phyloP scores from a whole-genome alignment of 2,113 vertebrate genomes.

The Triplophysa rosa region DNA sequence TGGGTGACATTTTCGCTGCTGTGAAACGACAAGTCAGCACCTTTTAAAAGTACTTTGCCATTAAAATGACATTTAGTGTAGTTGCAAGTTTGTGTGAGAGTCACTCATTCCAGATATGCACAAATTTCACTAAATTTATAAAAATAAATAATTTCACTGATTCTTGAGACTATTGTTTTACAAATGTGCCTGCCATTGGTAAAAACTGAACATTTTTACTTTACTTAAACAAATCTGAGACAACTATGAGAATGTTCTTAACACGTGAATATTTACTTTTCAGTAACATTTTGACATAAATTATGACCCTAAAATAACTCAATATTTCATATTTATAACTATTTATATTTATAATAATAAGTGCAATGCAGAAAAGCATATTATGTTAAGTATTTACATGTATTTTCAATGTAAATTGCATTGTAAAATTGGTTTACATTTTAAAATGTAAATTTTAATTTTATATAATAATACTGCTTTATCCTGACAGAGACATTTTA shows the following conservation, averaged over 20 bases:
- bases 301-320: background rate
- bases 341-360: background rate
- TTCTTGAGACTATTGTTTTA: no score
- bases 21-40: slow-evolving; percentile 3
- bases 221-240: background rate
- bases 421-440: no score
- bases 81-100: background rate
- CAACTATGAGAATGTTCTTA: background rate
- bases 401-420: no score
- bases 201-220: background rate
- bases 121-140: background rate
- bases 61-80: slow-evolving; percentile 12
- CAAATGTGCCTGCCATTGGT: no score
- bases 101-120: background rate
- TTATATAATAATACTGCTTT: no score
- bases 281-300: no score
- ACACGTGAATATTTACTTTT: background rate
- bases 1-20: background rate
- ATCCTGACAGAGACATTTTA: no score
- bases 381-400: no score
- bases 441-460: no score
- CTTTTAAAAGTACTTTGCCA: slow-evolving; percentile 27
- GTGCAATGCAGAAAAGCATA: no score
- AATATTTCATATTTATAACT: background rate
- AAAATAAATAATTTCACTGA: no score